Percentiles rank a stretch among this genome's conserved stretches.
Conservation (phyloP, 2,113 vertebrate species). For the Protobothrops flavoviridis region DNA sequence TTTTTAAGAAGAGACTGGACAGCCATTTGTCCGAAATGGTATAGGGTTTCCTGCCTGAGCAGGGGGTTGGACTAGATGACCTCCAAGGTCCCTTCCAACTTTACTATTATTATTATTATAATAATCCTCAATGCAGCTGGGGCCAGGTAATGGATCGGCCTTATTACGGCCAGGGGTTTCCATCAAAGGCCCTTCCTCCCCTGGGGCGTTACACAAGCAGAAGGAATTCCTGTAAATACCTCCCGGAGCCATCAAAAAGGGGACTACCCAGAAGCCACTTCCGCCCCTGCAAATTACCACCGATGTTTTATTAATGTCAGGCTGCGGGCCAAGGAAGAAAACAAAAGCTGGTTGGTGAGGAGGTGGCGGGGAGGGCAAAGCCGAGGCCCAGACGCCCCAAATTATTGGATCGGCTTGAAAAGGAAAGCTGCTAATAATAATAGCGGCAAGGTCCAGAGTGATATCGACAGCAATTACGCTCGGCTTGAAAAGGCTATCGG, state of each 20-base stretch:
- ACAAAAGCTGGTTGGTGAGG: slow-evolving; percentile 59
- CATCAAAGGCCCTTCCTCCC: slow-evolving; percentile 78
- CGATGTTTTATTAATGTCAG: slow-evolving; percentile 51
- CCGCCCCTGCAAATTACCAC: slow-evolving; percentile 76
- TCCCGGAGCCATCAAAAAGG: slow-evolving; percentile 58
- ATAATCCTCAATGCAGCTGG: slow-evolving; percentile 75
- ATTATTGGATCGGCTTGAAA: neutral
- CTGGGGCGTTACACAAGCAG: slow-evolving; percentile 59
- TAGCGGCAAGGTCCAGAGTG: too few relatives aligned
- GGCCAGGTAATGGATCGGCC: slow-evolving; percentile 69
- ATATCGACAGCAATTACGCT: neutral
- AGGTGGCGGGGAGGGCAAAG: slow-evolving; percentile 48
- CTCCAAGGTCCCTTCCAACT: too few relatives aligned
- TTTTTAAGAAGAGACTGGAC: too few relatives aligned
- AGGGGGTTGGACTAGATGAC: too few relatives aligned
- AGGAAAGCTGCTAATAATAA: neutral
- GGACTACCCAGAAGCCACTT: slow-evolving; percentile 41
- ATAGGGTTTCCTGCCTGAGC: too few relatives aligned
- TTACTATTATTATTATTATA: too few relatives aligned
- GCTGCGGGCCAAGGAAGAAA: slow-evolving; percentile 57
- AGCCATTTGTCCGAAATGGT: too few relatives aligned
- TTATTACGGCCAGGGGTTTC: slow-evolving; percentile 72
- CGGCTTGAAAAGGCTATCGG: neutral
- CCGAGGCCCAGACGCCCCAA: neutral
- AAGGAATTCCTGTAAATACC: slow-evolving; percentile 40